Evolutionary conservation across 2,113 vertebrate species (phyloP).

Genomic region (Mobula hypostoma): DNA sequence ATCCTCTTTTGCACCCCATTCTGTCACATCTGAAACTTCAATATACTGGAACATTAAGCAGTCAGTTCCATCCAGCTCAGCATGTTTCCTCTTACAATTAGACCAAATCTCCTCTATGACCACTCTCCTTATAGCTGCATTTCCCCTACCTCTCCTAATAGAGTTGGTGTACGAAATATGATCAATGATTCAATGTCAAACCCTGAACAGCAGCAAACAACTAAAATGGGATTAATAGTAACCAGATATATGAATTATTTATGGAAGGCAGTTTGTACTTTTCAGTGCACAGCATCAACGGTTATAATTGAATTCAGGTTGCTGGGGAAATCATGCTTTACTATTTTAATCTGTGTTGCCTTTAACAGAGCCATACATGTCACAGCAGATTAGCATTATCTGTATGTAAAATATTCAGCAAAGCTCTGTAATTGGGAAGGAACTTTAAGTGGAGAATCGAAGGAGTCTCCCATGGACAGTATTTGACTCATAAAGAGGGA

Average conservation of each 20-base stretch:
- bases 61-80: too few relatives aligned
- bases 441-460: constrained; percentile 1
- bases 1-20: too few relatives aligned
- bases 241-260: constrained; percentile 13
- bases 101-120: too few relatives aligned
- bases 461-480: constrained; percentile 8
- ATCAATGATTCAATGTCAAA: not conserved
- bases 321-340: not conserved
- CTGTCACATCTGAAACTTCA: too few relatives aligned
- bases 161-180: too few relatives aligned
- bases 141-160: too few relatives aligned
- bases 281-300: not conserved
- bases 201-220: constrained; percentile 7
- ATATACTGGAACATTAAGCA: too few relatives aligned
- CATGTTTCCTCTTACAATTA: too few relatives aligned
- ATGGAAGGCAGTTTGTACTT: not conserved
- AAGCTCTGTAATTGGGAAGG: constrained; percentile 19
- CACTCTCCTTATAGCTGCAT: too few relatives aligned
- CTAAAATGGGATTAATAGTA: not conserved
- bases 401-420: constrained; percentile 6
- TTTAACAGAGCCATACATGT: not conserved
- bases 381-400: not conserved
- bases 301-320: not conserved
- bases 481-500: not conserved
- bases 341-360: not conserved